Evolutionary conservation across 1,140 invertebrate species (phyloP).

Genomic region (Cotesia chilonis): DNA sequence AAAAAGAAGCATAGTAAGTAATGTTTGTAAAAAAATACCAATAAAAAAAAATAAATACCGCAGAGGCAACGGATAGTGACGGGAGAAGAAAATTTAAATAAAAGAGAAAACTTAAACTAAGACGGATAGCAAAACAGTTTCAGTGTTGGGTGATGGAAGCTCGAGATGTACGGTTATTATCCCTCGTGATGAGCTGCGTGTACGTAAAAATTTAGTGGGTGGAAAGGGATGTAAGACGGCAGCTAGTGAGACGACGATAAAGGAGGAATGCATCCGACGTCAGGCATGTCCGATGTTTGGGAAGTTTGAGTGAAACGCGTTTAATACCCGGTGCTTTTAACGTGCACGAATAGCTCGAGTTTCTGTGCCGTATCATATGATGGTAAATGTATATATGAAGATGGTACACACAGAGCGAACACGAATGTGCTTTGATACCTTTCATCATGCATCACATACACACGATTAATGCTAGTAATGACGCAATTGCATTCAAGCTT

Average conservation of each 20-base stretch:
- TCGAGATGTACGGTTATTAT: too few relatives aligned
- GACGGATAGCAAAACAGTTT: not conserved
- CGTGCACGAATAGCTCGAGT: slow-evolving; percentile 34
- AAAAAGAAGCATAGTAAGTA: not conserved
- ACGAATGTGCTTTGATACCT: too few relatives aligned
- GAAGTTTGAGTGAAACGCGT: slow-evolving; percentile 43
- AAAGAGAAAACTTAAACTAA: slow-evolving; percentile 13
- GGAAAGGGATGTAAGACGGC: slow-evolving; percentile 1
- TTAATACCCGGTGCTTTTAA: slow-evolving; percentile 39
- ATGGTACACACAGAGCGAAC: not conserved
- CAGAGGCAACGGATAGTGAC: not conserved
- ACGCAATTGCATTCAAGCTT: too few relatives aligned
- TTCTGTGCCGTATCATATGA: slow-evolving; percentile 29
- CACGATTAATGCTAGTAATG: too few relatives aligned
- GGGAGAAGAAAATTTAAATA: slow-evolving; percentile 16
- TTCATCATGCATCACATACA: too few relatives aligned
- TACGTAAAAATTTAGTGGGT: not conserved
- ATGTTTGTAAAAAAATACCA: not conserved
- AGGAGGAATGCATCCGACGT: slow-evolving; percentile 36
- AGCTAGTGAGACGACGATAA: slow-evolving; percentile 28
- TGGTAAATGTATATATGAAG: not conserved
- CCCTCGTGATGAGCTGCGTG: too few relatives aligned
- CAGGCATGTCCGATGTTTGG: slow-evolving; percentile 38
- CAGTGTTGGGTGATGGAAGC: too few relatives aligned
- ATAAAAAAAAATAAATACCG: not conserved